phyloP scores from a whole-genome alignment of 2,888 invertebrate species.

The Tinea trinotella region DNA sequence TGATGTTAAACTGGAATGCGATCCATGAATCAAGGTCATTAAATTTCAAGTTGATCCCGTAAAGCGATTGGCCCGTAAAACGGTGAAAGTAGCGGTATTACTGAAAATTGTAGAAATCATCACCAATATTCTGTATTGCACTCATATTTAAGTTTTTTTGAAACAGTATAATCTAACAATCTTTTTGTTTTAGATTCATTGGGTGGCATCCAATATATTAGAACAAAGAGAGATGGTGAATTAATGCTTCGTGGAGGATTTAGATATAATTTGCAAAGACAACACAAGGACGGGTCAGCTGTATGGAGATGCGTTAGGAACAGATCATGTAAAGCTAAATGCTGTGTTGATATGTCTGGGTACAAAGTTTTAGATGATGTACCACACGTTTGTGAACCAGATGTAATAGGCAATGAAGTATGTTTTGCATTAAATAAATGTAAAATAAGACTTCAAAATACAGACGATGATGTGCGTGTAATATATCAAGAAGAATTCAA shows the following conservation, averaged over 20 bases:
- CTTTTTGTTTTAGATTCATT: not conserved
- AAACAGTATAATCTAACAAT: too few species aligned
- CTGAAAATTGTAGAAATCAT: too few species aligned
- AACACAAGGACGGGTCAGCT: not conserved
- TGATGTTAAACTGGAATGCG: too few species aligned
- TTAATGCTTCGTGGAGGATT: not conserved
- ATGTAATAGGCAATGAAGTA: constrained; percentile 3
- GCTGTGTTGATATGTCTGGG: not conserved
- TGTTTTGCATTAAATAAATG: constrained; percentile 4
- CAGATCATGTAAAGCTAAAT: not conserved
- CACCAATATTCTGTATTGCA: too few species aligned
- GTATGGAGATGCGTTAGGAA: constrained; percentile 1
- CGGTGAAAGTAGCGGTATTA: too few species aligned
- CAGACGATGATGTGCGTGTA: not conserved
- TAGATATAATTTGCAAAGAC: not conserved
- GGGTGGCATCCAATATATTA: constrained; percentile 8
- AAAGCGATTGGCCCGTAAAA: too few species aligned
- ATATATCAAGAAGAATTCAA: constrained; percentile 1
- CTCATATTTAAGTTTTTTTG: too few species aligned
- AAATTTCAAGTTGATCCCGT: too few species aligned
- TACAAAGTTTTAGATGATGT: not conserved
- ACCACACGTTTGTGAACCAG: not conserved
- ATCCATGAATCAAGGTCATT: too few species aligned
- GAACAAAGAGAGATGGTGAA: constrained; percentile 7
- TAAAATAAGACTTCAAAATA: not conserved